phyloP scores from a whole-genome alignment of 2,113 vertebrate genomes.

The Chlorocebus sabaeus region DNA sequence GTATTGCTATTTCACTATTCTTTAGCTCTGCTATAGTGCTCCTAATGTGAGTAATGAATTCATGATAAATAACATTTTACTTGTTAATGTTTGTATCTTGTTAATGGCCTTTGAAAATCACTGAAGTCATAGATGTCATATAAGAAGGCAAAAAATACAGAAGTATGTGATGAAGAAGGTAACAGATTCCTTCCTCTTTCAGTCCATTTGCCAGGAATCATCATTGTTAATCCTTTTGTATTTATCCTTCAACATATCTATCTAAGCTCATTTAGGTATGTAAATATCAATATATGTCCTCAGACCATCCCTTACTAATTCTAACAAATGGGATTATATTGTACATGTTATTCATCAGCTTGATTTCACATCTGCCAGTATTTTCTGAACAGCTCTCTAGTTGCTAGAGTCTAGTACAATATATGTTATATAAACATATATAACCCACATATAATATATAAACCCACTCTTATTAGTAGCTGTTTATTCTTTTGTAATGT shows the following conservation, averaged over 20 bases:
- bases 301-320: background rate
- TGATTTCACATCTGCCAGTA: background rate
- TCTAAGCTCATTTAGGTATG: background rate
- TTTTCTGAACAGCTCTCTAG: background rate
- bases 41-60: conserved; percentile 38
- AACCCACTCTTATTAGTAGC: background rate
- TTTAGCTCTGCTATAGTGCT: background rate
- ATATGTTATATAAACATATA: background rate
- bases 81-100: background rate
- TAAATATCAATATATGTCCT: background rate
- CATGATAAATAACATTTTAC: conserved; percentile 32
- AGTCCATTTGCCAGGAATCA: background rate
- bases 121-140: background rate
- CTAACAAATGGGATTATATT: background rate
- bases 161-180: background rate
- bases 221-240: background rate
- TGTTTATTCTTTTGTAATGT: background rate
- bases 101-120: background rate
- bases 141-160: background rate
- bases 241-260: background rate
- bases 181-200: background rate
- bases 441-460: background rate
- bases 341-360: background rate
- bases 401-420: background rate
- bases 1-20: background rate